Evolutionary conservation across 2,797 vertebrate genomes (phyloP), one percentile per base, ranked within the genome.

Genomic region (Sylvia borin): DNA sequence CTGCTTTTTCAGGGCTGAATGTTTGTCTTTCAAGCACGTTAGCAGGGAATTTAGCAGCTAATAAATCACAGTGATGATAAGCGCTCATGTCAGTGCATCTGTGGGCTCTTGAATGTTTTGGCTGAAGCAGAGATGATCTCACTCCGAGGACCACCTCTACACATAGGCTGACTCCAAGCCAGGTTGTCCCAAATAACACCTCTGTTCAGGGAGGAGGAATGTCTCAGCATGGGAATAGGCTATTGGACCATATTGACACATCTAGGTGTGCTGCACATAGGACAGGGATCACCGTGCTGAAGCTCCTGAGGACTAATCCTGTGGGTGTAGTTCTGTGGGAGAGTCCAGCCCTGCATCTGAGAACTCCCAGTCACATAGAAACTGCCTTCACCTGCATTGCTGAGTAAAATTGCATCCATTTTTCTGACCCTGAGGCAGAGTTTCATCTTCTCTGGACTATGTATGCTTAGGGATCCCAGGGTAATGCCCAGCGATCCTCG

Each of bases 211-310:
- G 20, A 86, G 32, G 19, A 73, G 16, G 20, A 67, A 8, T 34
- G 21, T 53, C 29, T 54, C 29, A 20, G 5, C 14, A 42, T 20
- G 5, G 38, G 32, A 54, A 32, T 16, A 24, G n/a, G 10, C 47
- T 75, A 17, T n/a, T 55, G 34, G 21, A 45, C 53, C 17, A 20
- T 16, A 3, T 1, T 40, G 32, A 32, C 10, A 5, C 8, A 26
- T 36, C 20, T 16, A 43, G 15, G 6, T 32, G 7, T 54, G 16
- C 61, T 53, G 27, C 15, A 11, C 5, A 0, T 16, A 16, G 40
- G 29, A 32, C 13, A 36, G n/a, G 8, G 45, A 71, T 31, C 18
- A 19, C 13, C 32, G 5, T 0, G 0, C 45, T 17, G 43, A 15
- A 57, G 16, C 25, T 74, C 18, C 24, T 57, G 57, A 64, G 61